These are phyloP conservation scores for Halcyon leucocephala DNA, from an alignment of 2,797 vertebrate species.

Conservation along the genomic window DNA sequence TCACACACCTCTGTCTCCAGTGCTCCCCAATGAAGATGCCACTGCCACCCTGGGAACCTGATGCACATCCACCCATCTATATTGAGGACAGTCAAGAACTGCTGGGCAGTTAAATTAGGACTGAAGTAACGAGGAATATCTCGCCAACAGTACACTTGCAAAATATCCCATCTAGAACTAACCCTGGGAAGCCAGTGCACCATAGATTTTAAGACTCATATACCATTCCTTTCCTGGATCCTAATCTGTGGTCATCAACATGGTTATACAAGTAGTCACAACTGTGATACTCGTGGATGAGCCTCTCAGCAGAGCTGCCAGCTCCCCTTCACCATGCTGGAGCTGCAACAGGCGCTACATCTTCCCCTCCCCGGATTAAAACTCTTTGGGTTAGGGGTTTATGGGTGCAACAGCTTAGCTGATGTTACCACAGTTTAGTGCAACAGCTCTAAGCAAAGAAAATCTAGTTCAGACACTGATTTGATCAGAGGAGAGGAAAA, in stretches of 20 bases:
- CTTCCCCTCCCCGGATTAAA: rapidly evolving
- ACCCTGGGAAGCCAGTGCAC: neutral
- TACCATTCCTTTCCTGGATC: neutral
- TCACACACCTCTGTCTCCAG: neutral
- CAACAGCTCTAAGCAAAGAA: neutral
- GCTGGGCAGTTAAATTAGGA: neutral
- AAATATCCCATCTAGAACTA: neutral
- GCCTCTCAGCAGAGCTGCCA: neutral
- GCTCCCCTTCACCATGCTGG: neutral
- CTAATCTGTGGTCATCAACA: neutral
- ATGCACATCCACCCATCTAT: neutral
- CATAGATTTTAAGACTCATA: neutral
- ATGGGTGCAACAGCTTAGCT: neutral
- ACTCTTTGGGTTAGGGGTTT: neutral
- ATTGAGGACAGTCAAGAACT: neutral
- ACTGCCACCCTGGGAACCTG: neutral
- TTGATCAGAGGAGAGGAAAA: neutral
- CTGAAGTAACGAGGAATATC: neutral
- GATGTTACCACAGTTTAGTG: neutral
- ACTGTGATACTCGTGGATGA: rapidly evolving
- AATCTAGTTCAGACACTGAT: neutral
- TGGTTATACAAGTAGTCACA: neutral
- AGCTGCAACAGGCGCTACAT: neutral
- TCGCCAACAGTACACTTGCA: neutral
- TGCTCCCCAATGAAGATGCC: neutral